phyloP scores from a whole-genome alignment of 2,113 vertebrate species.

The Ceyx cyanopectus region DNA sequence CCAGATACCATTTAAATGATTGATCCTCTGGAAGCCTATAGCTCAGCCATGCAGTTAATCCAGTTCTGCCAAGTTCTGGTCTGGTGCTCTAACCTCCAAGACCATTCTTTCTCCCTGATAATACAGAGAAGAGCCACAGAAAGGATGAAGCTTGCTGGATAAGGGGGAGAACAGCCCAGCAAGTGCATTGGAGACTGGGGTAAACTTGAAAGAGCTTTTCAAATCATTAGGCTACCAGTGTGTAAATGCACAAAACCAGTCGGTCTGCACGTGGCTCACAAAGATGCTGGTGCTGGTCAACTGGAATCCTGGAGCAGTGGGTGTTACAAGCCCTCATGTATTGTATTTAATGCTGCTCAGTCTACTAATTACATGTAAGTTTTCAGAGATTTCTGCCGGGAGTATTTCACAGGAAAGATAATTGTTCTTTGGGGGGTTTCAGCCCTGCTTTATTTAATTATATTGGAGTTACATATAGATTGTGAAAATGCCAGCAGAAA shows the following conservation, averaged over 20 bases:
- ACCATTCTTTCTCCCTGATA: not conserved
- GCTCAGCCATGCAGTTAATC: not conserved
- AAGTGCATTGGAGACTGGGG: not conserved
- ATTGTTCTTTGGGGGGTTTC: constrained; percentile 76
- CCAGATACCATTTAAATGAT: not conserved
- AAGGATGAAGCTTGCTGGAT: not conserved
- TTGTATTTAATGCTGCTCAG: constrained; percentile 64
- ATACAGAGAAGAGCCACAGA: not conserved
- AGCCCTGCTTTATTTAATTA: constrained; percentile 78
- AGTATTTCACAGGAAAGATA: constrained; percentile 75
- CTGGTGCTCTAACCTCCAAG: not conserved
- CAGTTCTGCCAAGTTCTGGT: not conserved
- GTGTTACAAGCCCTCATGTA: constrained; percentile 49
- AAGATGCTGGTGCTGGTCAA: not conserved
- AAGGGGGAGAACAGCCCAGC: not conserved
- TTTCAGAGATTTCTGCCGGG: constrained; percentile 76
- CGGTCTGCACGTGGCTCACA: not conserved
- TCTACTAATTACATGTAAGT: constrained; percentile 76
- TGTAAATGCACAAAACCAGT: not conserved
- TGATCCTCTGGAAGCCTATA: not conserved
- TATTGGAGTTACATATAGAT: constrained; percentile 63
- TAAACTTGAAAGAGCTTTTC: constrained; percentile 30
- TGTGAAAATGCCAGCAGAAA: constrained; percentile 65
- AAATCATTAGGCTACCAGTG: constrained; percentile 24
- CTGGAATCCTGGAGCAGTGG: constrained; percentile 15